Percentiles rank a stretch among this genome's conserved stretches.
Evolutionary conservation across 64 coral and sea anemone species (phyloP).

Genomic region (Cladopsammia gracilis): DNA sequence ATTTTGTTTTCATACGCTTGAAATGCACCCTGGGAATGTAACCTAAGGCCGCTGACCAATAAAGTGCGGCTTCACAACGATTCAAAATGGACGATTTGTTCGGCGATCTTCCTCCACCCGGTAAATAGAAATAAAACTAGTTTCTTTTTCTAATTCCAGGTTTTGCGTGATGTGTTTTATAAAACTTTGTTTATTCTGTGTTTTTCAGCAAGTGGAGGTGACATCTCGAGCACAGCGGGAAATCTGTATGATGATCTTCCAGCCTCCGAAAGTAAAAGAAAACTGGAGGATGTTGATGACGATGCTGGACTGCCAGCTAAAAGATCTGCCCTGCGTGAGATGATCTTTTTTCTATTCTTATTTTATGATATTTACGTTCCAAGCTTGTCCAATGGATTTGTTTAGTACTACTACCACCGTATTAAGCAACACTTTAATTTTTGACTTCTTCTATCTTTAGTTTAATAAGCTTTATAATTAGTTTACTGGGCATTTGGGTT

Average conservation of each 20-base stretch:
- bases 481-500: too few relatives aligned
- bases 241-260: slow-evolving; percentile 35
- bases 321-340: background rate
- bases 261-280: slow-evolving; percentile 5
- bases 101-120: slow-evolving; percentile 30
- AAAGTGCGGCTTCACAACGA: background rate
- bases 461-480: too few relatives aligned
- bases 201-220: slow-evolving; percentile 5
- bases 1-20: background rate
- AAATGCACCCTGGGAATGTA: background rate
- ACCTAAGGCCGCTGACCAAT: background rate
- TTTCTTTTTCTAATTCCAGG: background rate
- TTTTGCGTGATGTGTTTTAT: background rate
- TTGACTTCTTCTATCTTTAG: too few relatives aligned
- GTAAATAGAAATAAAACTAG: background rate
- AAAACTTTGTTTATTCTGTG: background rate
- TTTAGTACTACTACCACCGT: too few relatives aligned
- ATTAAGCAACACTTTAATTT: too few relatives aligned
- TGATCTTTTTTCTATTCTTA: background rate
- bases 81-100: slow-evolving; percentile 57
- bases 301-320: background rate
- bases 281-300: background rate
- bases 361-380: too few relatives aligned
- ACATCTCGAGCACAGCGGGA: background rate
- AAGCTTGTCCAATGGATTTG: too few relatives aligned